A percentile compares a stretch with the other conserved stretches of the same genome.
Evolutionary conservation across 2,888 invertebrate genomes (phyloP).

Genomic region (Caenorhabditis angaria): DNA sequence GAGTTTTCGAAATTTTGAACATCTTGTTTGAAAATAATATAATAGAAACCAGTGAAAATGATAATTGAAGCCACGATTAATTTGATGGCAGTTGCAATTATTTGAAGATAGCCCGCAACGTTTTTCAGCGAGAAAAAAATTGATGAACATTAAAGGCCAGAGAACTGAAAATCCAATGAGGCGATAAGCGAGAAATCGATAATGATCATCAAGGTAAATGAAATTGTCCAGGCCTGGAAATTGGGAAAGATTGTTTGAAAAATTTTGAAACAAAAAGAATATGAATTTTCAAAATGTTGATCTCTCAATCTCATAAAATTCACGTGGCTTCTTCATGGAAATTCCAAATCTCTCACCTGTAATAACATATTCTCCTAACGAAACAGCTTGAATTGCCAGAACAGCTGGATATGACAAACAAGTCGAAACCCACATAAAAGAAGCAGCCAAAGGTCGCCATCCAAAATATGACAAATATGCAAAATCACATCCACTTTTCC

Average conservation of each 20-base stretch:
- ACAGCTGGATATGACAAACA: constrained; percentile 64
- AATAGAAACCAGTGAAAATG: constrained; percentile 63
- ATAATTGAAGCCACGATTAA: constrained; percentile 59
- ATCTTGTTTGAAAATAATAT: constrained; percentile 59
- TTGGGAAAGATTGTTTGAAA: not conserved
- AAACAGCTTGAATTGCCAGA: constrained; percentile 62
- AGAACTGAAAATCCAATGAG: constrained; percentile 49
- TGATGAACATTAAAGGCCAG: constrained; percentile 49
- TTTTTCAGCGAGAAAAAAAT: constrained; percentile 56
- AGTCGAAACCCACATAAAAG: constrained; percentile 64
- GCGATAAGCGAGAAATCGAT: constrained; percentile 27
- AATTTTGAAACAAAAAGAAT: not conserved
- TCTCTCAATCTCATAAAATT: not conserved
- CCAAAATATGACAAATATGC: constrained; percentile 80
- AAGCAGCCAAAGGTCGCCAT: constrained; percentile 62
- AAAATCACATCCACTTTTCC: constrained; percentile 93
- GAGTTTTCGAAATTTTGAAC: constrained; percentile 49
- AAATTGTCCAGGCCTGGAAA: constrained; percentile 36
- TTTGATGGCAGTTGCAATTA: constrained; percentile 61
- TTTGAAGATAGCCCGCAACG: constrained; percentile 63
- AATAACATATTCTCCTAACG: constrained; percentile 65
- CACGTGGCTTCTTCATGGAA: not conserved
- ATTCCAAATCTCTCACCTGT: constrained; percentile 21
- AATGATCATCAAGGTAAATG: constrained; percentile 28
- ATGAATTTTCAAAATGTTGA: not conserved